Base-by-base conservation (phyloP, 2,113 vertebrate species). In the Aplodontia rufa region DNA sequence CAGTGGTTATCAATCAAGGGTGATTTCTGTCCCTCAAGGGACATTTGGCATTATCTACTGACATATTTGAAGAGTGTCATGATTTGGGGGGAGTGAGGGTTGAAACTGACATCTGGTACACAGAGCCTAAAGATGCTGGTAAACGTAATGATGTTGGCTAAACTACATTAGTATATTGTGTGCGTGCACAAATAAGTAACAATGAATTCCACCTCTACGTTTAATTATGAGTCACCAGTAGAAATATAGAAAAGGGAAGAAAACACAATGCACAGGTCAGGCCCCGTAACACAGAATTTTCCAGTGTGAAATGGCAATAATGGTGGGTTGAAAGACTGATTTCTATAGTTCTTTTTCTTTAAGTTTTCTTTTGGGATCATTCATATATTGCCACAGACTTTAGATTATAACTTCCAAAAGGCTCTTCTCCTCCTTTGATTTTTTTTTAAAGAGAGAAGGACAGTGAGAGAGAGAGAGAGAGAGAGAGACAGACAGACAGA, bases 321-420 rank as follows among this genome's bases (percentile, higher is more conserved):
- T 66, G 11, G 1, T 74, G 6, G 1, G 2, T 40, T 69, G 22
- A 69, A 32, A 94, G 90, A 83, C 37, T 78, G 51, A 93, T 53
- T 87, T 81, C 1, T 22, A 68, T 1, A 12, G 5, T 2, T 68
- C 24, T 85, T 96, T 14, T 80, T 60, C 30, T 55, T 91, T 80
- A 79, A 64, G 35, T 51, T 93, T 76, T 53, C 10, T 55, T 64
- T 83, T 84, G 40, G 16, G 17, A 45, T 55, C 7, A 88, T 66
- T 93, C 87, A n/a, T 40, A 66, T 51, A 45, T 80, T 82, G n/a
- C 14, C 19, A 66, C 45, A 30, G 26, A 55, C 62, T 89, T 87
- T 42, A 82, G 17, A 64, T 84, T 78, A 8, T 55, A 80, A 81
- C 32, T 47, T 11, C 72, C 19, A 83, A 37, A 93, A 90, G 8